Base-by-base conservation (phyloP, 2,113 vertebrate species). In the Barbus barbus region DNA sequence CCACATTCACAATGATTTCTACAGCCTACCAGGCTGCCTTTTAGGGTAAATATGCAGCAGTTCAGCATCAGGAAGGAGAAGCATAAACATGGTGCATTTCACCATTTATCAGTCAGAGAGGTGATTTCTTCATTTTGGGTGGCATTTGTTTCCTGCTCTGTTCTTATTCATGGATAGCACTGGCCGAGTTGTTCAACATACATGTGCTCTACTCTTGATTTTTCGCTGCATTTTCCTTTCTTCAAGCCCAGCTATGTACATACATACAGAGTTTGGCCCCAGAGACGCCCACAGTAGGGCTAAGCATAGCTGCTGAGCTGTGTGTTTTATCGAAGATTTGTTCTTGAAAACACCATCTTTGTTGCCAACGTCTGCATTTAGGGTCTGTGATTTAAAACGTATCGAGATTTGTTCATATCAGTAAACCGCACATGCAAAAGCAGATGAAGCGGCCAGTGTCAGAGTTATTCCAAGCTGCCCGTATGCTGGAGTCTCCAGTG, bases 1-100 rank as follows among this genome's bases (percentile, higher is more conserved):
- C 93, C 93, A 91, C 90, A 90, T 90, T 90, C 92, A 90, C 87
- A 87, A 86, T 91, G 90, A 87, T 89, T 88, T 91, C 89, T 88
- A 89, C 91, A 89, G 91, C 88, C 91, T 89, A 90, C 89, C 91
- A 88, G 90, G 89, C 86, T 89, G 86, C 88, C 90, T 87, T 91
- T 92, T 87, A 89, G 89, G 89, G 88, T 72, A 84, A 89, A 91
- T 89, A 91, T 88, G 91, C 88, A 89, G 88, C 90, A 87, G 83
- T 83, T 84, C 87, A 89, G 91, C 87, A 83, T 77, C 82, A 84
- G 38, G 80, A 90, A 85, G 80, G 86, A 89, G 87, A 73, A 87
- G 84, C 60, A 83, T 79, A 85, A 89, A 24, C 14, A 60, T 33
- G 46, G 38, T n/a, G 65, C n/a, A 51, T 63, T 56, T 36, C 78